phyloP scores from a whole-genome alignment of 1,140 invertebrate species.

The Aplysia californica region DNA sequence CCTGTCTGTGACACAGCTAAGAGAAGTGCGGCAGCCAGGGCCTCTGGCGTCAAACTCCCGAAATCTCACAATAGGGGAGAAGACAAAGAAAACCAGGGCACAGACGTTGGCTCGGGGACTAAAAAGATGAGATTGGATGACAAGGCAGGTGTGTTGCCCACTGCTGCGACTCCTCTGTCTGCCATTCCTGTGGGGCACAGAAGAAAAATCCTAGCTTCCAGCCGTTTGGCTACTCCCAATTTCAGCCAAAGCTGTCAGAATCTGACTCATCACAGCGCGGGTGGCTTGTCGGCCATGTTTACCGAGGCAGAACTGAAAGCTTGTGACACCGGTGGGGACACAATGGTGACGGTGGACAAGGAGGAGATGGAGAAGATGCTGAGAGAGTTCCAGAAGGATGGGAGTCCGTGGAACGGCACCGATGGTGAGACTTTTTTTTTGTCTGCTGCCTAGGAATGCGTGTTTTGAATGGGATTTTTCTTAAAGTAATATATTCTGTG shows the following conservation, averaged over 20 bases:
- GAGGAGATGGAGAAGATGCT: not conserved
- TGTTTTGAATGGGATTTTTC: not conserved
- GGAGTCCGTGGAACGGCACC: not conserved
- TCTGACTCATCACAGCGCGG: not conserved
- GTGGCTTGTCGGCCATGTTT: not conserved
- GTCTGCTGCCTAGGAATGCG: not conserved
- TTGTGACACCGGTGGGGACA: not conserved
- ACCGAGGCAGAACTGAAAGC: not conserved
- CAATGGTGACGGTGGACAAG: not conserved
- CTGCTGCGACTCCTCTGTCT: not conserved
- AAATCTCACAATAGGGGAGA: too few species aligned
- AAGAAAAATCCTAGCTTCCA: not conserved
- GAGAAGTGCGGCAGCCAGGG: too few species aligned
- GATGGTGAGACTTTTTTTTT: not conserved
- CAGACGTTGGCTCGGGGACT: too few species aligned
- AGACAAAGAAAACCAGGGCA: too few species aligned
- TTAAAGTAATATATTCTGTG: not conserved
- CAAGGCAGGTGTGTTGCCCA: too few species aligned
- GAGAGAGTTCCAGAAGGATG: not conserved
- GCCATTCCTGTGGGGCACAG: not conserved
- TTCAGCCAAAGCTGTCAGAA: not conserved
- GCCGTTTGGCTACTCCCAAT: not conserved
- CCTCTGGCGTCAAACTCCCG: too few species aligned
- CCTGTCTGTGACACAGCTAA: not conserved
- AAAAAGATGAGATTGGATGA: too few species aligned